Conservation (phyloP, 2,113 vertebrate genomes). For the Nerophis lumbriciformis region DNA sequence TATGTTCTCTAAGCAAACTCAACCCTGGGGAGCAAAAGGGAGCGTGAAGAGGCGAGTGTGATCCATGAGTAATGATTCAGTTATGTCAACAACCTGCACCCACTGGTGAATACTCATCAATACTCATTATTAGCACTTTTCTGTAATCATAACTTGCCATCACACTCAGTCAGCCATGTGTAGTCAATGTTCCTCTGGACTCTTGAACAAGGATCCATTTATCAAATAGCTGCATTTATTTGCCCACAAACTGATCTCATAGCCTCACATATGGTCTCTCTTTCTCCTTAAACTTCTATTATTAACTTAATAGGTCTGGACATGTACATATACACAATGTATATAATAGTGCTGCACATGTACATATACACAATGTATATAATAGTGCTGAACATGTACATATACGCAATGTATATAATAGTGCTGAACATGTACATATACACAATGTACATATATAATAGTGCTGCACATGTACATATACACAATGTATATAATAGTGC, state of each 20-base stretch:
- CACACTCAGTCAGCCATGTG: conserved; percentile 33
- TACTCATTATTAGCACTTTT: conserved; percentile 28
- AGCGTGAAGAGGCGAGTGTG: conserved; percentile 5
- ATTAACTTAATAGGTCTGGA: background rate
- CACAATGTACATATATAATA: no score
- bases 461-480: no score
- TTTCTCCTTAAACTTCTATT: conserved; percentile 11
- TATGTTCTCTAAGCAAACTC: conserved; percentile 29
- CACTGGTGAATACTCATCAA: conserved; percentile 37
- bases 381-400: no score
- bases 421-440: no score
- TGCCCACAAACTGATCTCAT: conserved; percentile 38
- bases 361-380: no score
- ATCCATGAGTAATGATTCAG: conserved; percentile 24
- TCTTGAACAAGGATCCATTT: conserved; percentile 60
- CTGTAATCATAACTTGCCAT: conserved; percentile 42
- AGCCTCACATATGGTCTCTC: background rate
- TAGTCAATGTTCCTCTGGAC: conserved; percentile 42
- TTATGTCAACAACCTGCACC: conserved; percentile 22
- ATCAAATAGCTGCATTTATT: conserved; percentile 56
- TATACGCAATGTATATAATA: no score
- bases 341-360: no score
- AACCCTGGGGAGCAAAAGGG: conserved; percentile 1
- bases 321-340: no score
- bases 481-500: no score